phyloP scores from a whole-genome alignment of 1,140 invertebrate species.

The Cotesia chilonis region DNA sequence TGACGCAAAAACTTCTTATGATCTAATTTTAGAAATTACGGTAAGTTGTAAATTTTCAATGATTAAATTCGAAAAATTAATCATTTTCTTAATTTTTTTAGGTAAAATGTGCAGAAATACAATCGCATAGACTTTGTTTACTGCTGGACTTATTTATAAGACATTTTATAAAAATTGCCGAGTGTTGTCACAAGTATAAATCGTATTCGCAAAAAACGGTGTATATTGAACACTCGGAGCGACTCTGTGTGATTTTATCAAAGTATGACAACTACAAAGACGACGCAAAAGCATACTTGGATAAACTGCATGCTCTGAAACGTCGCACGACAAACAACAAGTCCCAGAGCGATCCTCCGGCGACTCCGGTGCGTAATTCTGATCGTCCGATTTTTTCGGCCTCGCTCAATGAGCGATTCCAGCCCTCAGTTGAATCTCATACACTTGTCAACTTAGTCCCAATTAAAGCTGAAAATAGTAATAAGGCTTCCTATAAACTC shows the following conservation, averaged over 20 bases:
- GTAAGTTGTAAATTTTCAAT: slow-evolving; percentile 43
- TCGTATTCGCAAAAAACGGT: slow-evolving; percentile 69
- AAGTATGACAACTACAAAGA: slow-evolving; percentile 66
- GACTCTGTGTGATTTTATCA: slow-evolving; percentile 71
- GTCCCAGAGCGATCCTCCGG: slow-evolving; percentile 38
- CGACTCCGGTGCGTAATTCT: slow-evolving; percentile 51
- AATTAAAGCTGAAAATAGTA: slow-evolving; percentile 4
- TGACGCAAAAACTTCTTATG: slow-evolving; percentile 45
- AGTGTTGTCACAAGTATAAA: slow-evolving; percentile 69
- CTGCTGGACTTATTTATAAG: slow-evolving; percentile 75
- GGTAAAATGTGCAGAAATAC: slow-evolving; percentile 53
- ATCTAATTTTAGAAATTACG: slow-evolving; percentile 58
- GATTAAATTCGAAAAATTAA: slow-evolving; percentile 10
- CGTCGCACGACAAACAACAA: slow-evolving; percentile 49
- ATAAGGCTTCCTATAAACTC: not conserved
- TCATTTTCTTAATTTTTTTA: slow-evolving; percentile 36
- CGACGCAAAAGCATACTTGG: slow-evolving; percentile 64
- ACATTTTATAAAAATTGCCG: slow-evolving; percentile 75
- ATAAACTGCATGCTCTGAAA: slow-evolving; percentile 57
- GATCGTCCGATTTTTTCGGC: slow-evolving; percentile 47
- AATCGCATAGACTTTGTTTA: slow-evolving; percentile 60
- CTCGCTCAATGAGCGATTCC: slow-evolving; percentile 47
- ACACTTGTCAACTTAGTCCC: not conserved
- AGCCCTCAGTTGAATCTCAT: slow-evolving; percentile 16
- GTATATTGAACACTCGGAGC: slow-evolving; percentile 75